Conservation (phyloP, 2,797 vertebrate species). For the Benthosema pterotum region DNA sequence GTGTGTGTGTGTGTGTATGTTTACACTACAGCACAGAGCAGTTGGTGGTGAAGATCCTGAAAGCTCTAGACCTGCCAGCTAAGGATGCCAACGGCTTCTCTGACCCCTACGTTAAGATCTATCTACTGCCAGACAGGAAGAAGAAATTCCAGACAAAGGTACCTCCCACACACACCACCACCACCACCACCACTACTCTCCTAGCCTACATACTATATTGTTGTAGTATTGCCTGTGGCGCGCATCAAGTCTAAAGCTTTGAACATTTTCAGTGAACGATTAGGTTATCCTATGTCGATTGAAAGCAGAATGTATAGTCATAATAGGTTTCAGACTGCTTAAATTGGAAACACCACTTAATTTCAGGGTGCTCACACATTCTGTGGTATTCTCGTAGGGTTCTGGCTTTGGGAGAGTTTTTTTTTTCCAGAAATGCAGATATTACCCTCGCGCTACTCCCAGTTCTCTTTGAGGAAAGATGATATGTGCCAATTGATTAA, state of each 20-base stretch:
- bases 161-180: constrained; percentile 9
- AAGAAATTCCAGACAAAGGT: constrained; percentile 96
- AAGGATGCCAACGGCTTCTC: constrained; percentile 94
- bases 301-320: constrained; percentile 27
- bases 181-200: constrained; percentile 1
- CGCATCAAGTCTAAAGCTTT: not conserved
- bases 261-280: constrained; percentile 20
- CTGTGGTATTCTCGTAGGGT: too few species aligned
- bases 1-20: too few species aligned
- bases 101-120: constrained; percentile 94
- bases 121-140: constrained; percentile 93
- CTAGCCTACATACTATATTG: not conserved
- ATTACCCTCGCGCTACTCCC: constrained; percentile 24
- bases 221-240: not conserved
- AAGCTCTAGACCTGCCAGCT: constrained; percentile 90
- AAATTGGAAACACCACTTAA: constrained; percentile 10
- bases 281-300: constrained; percentile 7
- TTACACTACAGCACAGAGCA: constrained; percentile 84
- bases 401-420: constrained; percentile 14
- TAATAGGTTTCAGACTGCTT: constrained; percentile 33
- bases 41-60: constrained; percentile 91
- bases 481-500: not conserved
- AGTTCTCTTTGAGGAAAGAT: constrained; percentile 34
- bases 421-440: constrained; percentile 36
- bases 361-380: not conserved